These are phyloP conservation scores for Nothobranchius furzeri DNA, from an alignment of 2,113 vertebrate genomes.

Conservation along the genomic window DNA sequence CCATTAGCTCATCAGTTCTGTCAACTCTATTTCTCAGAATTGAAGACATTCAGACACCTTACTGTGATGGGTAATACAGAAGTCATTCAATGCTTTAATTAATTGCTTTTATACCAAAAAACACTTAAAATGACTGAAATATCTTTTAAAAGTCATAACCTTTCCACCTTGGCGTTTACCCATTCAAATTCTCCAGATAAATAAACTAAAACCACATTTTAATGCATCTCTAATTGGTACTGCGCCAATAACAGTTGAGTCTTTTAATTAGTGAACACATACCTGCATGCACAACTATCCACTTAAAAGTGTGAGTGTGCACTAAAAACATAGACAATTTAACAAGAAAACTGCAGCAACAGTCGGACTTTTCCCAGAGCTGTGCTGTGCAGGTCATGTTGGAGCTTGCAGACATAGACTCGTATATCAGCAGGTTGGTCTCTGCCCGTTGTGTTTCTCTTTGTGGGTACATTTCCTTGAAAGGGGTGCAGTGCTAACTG, in stretches of 20 bases:
- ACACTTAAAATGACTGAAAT: no score
- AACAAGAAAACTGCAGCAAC: constrained; percentile 25
- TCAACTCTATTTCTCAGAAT: no score
- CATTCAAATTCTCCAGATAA: background rate
- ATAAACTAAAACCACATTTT: no score
- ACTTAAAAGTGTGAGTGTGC: background rate
- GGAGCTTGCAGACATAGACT: constrained; percentile 51
- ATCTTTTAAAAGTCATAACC: no score
- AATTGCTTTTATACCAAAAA: no score
- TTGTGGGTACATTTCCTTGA: constrained; percentile 1
- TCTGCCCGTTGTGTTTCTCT: constrained; percentile 25
- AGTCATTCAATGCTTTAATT: no score
- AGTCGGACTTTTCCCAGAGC: constrained; percentile 38
- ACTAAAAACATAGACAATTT: constrained; percentile 15
- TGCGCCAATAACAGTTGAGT: background rate
- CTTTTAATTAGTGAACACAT: constrained; percentile 1
- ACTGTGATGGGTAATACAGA: no score
- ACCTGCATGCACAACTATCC: constrained; percentile 1
- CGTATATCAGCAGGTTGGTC: constrained; percentile 23
- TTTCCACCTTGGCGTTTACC: no score
- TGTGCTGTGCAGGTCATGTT: constrained; percentile 44
- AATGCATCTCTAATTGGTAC: background rate
- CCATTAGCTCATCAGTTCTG: background rate
- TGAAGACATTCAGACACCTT: no score
- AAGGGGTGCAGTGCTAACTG: background rate